A percentile compares a stretch with the other conserved stretches of the same genome.
Conservation (phyloP, 2,888 invertebrate genomes). For the Epinotia demarniana region DNA sequence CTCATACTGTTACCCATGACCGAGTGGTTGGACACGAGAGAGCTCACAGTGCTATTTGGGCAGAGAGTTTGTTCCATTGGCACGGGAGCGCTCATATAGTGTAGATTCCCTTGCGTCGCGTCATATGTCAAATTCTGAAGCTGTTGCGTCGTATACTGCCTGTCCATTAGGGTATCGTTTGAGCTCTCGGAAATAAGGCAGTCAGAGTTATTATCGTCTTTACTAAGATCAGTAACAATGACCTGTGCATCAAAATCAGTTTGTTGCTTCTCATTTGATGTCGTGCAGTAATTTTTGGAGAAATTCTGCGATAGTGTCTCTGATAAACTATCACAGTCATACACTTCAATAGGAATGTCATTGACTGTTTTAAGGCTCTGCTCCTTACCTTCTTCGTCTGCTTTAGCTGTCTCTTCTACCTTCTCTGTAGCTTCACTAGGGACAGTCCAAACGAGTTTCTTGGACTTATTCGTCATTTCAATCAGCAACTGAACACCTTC, state of each 20-base stretch:
- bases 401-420: constrained; percentile 52
- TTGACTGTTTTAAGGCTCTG: constrained; percentile 62
- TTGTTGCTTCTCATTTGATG: constrained; percentile 58
- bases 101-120: constrained; percentile 64
- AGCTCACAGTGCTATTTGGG: constrained; percentile 65
- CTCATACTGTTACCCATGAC: constrained; percentile 62
- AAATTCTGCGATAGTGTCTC: constrained; percentile 71
- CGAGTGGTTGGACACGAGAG: constrained; percentile 67
- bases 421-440: constrained; percentile 67
- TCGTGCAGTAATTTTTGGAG: constrained; percentile 65
- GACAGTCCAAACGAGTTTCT: constrained; percentile 76
- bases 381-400: constrained; percentile 60
- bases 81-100: constrained; percentile 69
- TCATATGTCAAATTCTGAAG: constrained; percentile 66
- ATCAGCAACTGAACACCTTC: constrained; percentile 71
- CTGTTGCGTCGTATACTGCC: constrained; percentile 66
- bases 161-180: constrained; percentile 67
- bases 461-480: constrained; percentile 67
- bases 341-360: constrained; percentile 75
- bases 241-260: constrained; percentile 60
- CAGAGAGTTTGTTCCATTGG: constrained; percentile 69
- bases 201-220: constrained; percentile 75
- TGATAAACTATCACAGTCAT: constrained; percentile 75
- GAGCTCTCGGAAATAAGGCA: constrained; percentile 74
- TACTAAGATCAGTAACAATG: constrained; percentile 68